Evolutionary conservation across 2,113 vertebrate genomes (phyloP).

Genomic region (Monopterus albus): DNA sequence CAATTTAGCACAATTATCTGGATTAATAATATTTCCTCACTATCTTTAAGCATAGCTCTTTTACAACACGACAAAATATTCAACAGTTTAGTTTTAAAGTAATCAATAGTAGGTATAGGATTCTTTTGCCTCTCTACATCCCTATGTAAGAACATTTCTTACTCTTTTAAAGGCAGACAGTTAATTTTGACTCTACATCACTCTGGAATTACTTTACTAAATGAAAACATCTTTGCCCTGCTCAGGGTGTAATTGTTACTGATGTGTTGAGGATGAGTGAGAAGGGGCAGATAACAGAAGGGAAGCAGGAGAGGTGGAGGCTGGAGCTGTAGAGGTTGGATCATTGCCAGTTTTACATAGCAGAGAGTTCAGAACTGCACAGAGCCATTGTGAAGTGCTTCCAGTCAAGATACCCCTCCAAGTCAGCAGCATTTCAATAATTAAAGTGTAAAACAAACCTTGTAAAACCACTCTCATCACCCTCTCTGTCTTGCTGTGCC

Average conservation of each 20-base stretch:
- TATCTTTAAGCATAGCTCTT: not conserved
- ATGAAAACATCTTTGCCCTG: constrained; percentile 47
- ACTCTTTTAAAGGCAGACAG: constrained; percentile 19
- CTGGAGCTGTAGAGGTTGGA: constrained; percentile 6
- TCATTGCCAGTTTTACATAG: constrained; percentile 24
- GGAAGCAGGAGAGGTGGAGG: constrained; percentile 7
- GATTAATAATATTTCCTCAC: no score
- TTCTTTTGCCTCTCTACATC: not conserved
- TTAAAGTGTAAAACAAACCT: constrained; percentile 33
- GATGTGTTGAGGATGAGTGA: constrained; percentile 44
- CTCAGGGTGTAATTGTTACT: constrained; percentile 43
- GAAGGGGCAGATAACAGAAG: constrained; percentile 9
- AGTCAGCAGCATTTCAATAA: constrained; percentile 59
- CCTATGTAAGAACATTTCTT: not conserved
- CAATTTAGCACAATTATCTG: not conserved
- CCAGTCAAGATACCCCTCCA: constrained; percentile 30
- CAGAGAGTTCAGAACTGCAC: constrained; percentile 10
- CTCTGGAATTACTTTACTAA: constrained; percentile 33
- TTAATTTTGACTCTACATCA: constrained; percentile 45
- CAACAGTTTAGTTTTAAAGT: not conserved
- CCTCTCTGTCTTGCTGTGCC: constrained; percentile 3
- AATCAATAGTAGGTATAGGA: not conserved
- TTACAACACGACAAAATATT: not conserved
- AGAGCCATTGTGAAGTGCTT: constrained; percentile 26
- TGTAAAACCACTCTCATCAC: constrained; percentile 5